These are phyloP conservation scores for Rhogogaster chlorosoma DNA, from an alignment of 2,888 invertebrate genomes.

Conservation along the genomic window DNA sequence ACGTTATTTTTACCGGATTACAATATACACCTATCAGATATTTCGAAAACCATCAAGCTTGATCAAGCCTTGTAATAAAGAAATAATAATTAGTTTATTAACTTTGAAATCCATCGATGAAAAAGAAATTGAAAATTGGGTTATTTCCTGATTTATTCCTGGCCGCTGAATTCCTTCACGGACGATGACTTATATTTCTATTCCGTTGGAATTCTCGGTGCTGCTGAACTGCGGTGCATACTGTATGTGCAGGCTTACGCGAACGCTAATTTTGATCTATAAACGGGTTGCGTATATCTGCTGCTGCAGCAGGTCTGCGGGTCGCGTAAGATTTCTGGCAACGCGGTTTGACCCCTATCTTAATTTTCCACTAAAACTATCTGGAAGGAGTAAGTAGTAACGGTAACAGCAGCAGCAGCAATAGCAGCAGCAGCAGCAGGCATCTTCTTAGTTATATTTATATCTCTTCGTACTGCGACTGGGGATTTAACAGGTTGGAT, in stretches of 20 bases:
- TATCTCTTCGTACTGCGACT: constrained; percentile 19
- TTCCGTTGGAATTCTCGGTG: neutral
- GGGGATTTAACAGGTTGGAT: constrained; percentile 41
- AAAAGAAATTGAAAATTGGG: too few species aligned
- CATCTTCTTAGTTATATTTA: constrained; percentile 48
- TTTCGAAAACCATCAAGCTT: neutral
- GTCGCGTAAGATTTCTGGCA: constrained; percentile 48
- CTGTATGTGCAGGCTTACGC: neutral
- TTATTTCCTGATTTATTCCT: constrained; percentile 5
- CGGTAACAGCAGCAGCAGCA: neutral
- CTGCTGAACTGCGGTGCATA: neutral
- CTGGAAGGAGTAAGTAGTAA: constrained; percentile 13
- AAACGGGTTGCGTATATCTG: neutral
- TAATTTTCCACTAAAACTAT: constrained; percentile 40
- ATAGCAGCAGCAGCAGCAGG: neutral
- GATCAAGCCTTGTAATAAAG: neutral
- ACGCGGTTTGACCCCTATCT: constrained; percentile 45
- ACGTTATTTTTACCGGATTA: neutral
- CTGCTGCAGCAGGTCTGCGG: neutral
- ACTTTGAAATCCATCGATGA: neutral
- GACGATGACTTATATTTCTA: constrained; percentile 13
- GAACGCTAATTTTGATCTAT: constrained; percentile 16
- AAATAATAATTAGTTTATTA: neutral
- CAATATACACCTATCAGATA: neutral
- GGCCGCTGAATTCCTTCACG: neutral